Evolutionary conservation across 2,797 vertebrate genomes (phyloP).

Genomic region (Pelochelys cantorii): DNA sequence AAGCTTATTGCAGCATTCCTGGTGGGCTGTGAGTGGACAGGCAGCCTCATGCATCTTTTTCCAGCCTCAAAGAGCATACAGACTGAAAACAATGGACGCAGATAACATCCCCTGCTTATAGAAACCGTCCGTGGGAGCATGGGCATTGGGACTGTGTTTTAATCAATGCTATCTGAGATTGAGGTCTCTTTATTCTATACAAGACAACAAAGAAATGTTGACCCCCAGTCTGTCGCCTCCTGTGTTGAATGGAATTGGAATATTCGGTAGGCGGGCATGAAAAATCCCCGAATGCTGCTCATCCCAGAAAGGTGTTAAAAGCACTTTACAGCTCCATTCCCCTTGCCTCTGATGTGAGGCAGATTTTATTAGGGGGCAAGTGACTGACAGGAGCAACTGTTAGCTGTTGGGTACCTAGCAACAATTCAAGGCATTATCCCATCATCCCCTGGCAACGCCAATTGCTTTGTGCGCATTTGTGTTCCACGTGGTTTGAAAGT

Average conservation of each 20-base stretch:
- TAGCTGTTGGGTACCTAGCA: neutral
- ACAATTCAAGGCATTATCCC: neutral
- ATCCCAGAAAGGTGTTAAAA: neutral
- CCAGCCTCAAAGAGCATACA: neutral
- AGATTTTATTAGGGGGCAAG: neutral
- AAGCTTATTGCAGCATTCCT: neutral
- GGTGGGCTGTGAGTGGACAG: neutral
- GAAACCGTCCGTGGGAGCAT: neutral
- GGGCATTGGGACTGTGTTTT: neutral
- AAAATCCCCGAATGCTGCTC: rapidly evolving
- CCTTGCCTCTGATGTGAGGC: neutral
- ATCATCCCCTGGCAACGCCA: neutral
- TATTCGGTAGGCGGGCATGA: neutral
- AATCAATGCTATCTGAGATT: rapidly evolving
- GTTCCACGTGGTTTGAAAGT: neutral
- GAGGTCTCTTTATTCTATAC: rapidly evolving
- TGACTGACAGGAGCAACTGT: neutral
- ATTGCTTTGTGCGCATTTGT: neutral
- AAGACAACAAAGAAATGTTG: neutral
- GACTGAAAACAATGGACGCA: neutral
- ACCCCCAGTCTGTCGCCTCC: neutral
- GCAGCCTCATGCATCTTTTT: neutral
- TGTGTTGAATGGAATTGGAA: rapidly evolving
- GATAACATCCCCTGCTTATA: neutral
- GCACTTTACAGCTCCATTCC: neutral